A percentile compares a stretch with the other conserved stretches of the same genome.
Evolutionary conservation across 2,113 vertebrate species (phyloP).

Genomic region (Haplochromis burtoni): DNA sequence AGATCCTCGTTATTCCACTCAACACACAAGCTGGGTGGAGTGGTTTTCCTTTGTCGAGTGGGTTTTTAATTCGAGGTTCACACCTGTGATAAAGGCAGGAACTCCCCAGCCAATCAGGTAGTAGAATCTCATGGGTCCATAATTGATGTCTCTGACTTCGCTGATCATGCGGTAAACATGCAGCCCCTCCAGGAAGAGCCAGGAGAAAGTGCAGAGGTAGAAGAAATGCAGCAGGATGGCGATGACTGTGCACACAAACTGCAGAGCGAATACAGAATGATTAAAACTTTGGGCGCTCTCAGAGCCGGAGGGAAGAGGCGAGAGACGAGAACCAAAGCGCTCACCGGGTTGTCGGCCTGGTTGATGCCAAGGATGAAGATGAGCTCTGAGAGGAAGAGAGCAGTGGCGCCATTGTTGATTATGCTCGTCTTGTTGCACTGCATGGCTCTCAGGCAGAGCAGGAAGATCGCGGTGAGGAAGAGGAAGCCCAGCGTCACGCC

Average conservation of each 20-base stretch:
- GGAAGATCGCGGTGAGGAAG: slow-evolving; percentile 79
- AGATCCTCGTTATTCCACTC: neutral
- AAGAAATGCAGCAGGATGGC: slow-evolving; percentile 95
- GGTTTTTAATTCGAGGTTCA: neutral
- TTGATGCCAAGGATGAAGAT: slow-evolving; percentile 92
- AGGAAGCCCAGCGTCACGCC: slow-evolving; percentile 83
- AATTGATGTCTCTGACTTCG: slow-evolving; percentile 86
- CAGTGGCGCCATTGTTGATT: slow-evolving; percentile 74
- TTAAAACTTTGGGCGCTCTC: neutral
- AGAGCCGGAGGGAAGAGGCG: neutral
- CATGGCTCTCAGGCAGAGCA: slow-evolving; percentile 73
- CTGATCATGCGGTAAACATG: slow-evolving; percentile 87
- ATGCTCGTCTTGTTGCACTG: slow-evolving; percentile 86
- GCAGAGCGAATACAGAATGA: neutral
- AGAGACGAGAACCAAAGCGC: neutral
- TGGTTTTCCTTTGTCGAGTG: neutral
- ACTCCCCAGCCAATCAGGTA: slow-evolving; percentile 93
- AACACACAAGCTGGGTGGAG: neutral
- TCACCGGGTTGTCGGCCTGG: slow-evolving; percentile 85
- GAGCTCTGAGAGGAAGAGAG: slow-evolving; percentile 84
- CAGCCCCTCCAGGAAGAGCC: slow-evolving; percentile 89
- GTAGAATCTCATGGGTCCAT: slow-evolving; percentile 94
- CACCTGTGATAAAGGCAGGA: slow-evolving; percentile 91
- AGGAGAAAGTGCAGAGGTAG: slow-evolving; percentile 89
- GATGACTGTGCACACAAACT: slow-evolving; percentile 91